Percentiles rank a stretch among this genome's conserved stretches.
phyloP scores from a whole-genome alignment of 1,140 invertebrate species.

The Pogonus chalceus region DNA sequence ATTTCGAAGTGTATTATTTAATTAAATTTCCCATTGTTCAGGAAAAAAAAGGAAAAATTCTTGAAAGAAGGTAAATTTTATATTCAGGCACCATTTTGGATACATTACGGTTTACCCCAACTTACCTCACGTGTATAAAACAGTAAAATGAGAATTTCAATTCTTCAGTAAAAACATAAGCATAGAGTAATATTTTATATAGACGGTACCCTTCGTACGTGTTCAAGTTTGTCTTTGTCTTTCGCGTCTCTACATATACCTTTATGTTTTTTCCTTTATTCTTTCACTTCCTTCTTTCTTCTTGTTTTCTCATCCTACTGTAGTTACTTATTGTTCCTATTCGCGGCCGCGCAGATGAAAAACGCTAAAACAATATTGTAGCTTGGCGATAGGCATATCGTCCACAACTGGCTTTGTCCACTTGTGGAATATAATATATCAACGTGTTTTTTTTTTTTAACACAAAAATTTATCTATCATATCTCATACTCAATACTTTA shows the following conservation, averaged over 20 bases:
- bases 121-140: background rate
- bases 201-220: background rate
- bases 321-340: background rate
- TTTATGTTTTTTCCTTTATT: background rate
- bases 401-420: too few relatives aligned
- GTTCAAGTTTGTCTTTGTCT: background rate
- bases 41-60: too few relatives aligned
- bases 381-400: background rate
- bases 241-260: background rate
- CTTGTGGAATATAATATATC: too few relatives aligned
- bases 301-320: background rate
- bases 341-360: background rate
- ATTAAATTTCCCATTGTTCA: too few relatives aligned
- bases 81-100: too few relatives aligned
- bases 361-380: background rate
- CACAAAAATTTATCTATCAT: too few relatives aligned
- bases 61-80: too few relatives aligned
- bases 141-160: background rate
- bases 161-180: background rate
- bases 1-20: too few relatives aligned
- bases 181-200: background rate
- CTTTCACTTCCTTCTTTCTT: background rate
- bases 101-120: too few relatives aligned
- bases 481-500: too few relatives aligned
- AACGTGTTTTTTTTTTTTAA: too few relatives aligned